Percentiles rank a stretch among this genome's conserved stretches.
These are phyloP conservation scores for Drosophila neotestacea DNA, from an alignment of 2,888 invertebrate genomes.

Conservation along the genomic window DNA sequence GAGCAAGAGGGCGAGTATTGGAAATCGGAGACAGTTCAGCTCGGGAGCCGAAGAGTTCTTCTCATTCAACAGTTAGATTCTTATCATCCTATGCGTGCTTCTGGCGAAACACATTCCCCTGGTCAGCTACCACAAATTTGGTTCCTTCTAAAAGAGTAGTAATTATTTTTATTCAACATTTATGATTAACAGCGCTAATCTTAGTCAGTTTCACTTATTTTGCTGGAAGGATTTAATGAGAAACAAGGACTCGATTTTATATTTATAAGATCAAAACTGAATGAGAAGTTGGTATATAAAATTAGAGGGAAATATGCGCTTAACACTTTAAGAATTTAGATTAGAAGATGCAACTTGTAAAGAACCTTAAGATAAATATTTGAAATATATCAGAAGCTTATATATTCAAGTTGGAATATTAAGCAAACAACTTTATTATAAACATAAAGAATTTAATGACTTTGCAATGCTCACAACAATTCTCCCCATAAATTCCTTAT, in stretches of 20 bases:
- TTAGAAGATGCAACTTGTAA: not conserved
- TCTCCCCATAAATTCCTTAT: slow-evolving; percentile 19
- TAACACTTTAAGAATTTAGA: not conserved
- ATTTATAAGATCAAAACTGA: not conserved
- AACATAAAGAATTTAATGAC: not conserved
- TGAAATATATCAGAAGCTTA: too few relatives aligned
- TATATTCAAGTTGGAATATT: too few relatives aligned
- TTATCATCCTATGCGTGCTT: slow-evolving; percentile 72
- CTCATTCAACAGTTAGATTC: slow-evolving; percentile 34
- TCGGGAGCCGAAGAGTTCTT: slow-evolving; percentile 57
- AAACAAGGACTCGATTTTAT: not conserved
- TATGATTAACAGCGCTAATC: slow-evolving; percentile 39
- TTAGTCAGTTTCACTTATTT: slow-evolving; percentile 14
- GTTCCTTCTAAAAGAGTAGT: slow-evolving; percentile 15
- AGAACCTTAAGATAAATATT: not conserved
- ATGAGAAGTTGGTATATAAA: not conserved
- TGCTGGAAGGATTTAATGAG: not conserved
- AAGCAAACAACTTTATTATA: too few relatives aligned
- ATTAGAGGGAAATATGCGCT: not conserved
- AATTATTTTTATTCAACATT: slow-evolving; percentile 36
- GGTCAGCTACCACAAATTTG: slow-evolving; percentile 38
- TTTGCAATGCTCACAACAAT: not conserved
- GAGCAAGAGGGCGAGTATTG: slow-evolving; percentile 34
- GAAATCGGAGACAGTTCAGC: slow-evolving; percentile 64
- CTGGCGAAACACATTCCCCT: slow-evolving; percentile 56